Evolutionary conservation across 2,797 vertebrate genomes (phyloP).

Genomic region (Margarornis squamiger): DNA sequence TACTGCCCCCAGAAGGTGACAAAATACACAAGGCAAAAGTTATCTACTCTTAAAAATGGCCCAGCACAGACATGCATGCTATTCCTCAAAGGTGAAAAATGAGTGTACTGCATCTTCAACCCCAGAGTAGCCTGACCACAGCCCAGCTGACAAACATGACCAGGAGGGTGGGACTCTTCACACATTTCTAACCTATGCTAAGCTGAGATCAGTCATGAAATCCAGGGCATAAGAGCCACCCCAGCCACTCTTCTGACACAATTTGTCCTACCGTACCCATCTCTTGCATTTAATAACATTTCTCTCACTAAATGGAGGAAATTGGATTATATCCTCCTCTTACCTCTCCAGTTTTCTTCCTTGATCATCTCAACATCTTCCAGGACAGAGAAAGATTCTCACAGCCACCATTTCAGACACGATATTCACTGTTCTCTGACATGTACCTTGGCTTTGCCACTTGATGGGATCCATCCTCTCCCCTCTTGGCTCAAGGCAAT

Average conservation of each 20-base stretch:
- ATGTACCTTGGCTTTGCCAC: neutral
- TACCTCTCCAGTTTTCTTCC: neutral
- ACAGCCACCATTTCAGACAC: neutral
- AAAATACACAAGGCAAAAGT: neutral
- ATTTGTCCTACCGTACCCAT: neutral
- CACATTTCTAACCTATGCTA: neutral
- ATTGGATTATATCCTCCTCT: neutral
- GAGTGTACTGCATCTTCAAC: accelerated
- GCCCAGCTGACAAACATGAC: neutral
- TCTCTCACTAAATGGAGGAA: neutral
- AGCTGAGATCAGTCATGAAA: neutral
- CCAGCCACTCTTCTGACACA: neutral
- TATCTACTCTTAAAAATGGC: neutral
- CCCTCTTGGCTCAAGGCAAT: neutral
- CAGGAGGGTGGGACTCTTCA: neutral
- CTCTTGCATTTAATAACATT: neutral
- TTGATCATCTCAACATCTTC: neutral
- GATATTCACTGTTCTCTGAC: neutral
- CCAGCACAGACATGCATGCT: accelerated
- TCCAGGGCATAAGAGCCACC: neutral
- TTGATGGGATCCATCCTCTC: neutral
- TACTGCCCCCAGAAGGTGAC: neutral
- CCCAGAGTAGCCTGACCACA: neutral
- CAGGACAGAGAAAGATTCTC: neutral
- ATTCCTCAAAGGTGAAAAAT: neutral